phyloP scores from a whole-genome alignment of 2,797 vertebrate species.

The Acrossocheilus wenchowensis region DNA sequence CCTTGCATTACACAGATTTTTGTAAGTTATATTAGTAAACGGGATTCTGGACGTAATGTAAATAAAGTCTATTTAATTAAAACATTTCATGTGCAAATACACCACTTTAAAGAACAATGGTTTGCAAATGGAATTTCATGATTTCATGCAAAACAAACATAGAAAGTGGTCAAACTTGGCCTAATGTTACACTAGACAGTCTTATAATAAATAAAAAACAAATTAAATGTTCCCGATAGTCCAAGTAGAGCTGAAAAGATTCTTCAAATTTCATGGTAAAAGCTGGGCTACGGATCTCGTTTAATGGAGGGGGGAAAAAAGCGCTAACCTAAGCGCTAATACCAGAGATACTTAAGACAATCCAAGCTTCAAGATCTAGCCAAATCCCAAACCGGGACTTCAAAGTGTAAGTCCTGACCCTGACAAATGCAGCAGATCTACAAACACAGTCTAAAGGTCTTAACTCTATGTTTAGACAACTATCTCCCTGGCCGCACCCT shows the following conservation, averaged over 20 bases:
- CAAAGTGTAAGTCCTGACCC: constrained; percentile 68
- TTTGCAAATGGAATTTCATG: neutral
- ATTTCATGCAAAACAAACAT: neutral
- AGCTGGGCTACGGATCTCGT: constrained; percentile 71
- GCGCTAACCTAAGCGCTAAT: constrained; percentile 68
- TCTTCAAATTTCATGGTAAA: constrained; percentile 70
- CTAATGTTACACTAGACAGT: neutral
- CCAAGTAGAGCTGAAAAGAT: constrained; percentile 69
- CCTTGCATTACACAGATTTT: neutral
- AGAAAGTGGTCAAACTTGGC: neutral
- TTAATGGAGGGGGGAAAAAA: constrained; percentile 73
- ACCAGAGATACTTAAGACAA: constrained; percentile 69
- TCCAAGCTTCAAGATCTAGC: constrained; percentile 71
- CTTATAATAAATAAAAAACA: neutral
- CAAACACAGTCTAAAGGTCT: constrained; percentile 52
- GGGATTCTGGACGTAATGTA: neutral
- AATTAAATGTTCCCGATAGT: neutral
- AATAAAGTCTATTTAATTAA: neutral
- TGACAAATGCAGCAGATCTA: constrained; percentile 61
- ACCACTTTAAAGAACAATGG: neutral
- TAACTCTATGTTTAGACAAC: constrained; percentile 61
- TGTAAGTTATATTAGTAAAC: neutral
- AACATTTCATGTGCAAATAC: neutral
- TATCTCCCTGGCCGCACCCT: constrained; percentile 57
- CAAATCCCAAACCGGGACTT: constrained; percentile 73